Conservation (phyloP, 2,888 invertebrate genomes). For the Arenicola marina region DNA sequence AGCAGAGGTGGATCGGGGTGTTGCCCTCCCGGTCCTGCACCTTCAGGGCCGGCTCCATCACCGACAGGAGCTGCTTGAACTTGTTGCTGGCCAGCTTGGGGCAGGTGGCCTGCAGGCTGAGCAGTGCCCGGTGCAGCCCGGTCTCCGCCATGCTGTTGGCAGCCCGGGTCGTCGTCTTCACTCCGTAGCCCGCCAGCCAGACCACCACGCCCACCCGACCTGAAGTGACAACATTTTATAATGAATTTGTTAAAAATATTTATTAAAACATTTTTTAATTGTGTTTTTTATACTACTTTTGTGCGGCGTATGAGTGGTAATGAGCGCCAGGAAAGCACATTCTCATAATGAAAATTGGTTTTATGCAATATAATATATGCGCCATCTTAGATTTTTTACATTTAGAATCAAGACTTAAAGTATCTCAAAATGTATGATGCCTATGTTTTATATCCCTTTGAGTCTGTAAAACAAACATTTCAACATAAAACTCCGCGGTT, state of each 20-base stretch:
- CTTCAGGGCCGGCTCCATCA: conserved; percentile 5
- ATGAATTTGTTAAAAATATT: neutral
- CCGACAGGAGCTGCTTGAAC: conserved; percentile 12
- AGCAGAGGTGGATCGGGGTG: conserved; percentile 14
- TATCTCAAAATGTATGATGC: neutral
- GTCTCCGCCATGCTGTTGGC: neutral
- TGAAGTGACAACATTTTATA: neutral
- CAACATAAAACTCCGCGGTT: neutral
- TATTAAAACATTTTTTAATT: neutral
- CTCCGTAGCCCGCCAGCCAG: conserved; percentile 1
- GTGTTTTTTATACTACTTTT: neutral
- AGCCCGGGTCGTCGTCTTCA: neutral
- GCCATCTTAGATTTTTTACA: too few relatives aligned
- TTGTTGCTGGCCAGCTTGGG: conserved; percentile 9
- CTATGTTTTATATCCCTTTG: neutral
- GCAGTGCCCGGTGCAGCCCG: conserved; percentile 13
- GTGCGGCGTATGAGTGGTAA: too few relatives aligned
- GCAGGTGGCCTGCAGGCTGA: conserved; percentile 12
- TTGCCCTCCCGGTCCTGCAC: conserved; percentile 13
- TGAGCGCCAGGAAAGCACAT: too few relatives aligned
- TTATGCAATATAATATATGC: too few relatives aligned
- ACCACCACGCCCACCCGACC: neutral
- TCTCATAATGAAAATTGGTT: too few relatives aligned
- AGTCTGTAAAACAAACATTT: neutral
- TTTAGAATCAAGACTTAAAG: too few relatives aligned